Conservation (phyloP, 2,888 invertebrate species). For the Nipponacmea schrenckii region DNA sequence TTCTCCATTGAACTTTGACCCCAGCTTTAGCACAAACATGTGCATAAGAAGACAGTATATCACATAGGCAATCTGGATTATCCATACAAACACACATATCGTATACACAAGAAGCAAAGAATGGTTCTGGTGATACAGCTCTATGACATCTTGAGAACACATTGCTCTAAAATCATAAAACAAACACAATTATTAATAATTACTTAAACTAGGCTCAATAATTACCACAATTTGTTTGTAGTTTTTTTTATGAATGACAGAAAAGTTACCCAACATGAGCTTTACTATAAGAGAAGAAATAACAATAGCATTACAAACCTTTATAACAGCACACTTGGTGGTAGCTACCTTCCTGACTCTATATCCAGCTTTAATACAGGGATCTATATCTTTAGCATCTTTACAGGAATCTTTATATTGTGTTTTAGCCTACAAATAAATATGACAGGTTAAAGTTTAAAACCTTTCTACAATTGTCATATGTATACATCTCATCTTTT, state of each 20-base stretch:
- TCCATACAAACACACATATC: slow-evolving; percentile 65
- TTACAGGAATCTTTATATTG: slow-evolving; percentile 39
- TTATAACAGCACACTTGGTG: slow-evolving; percentile 57
- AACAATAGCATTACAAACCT: slow-evolving; percentile 38
- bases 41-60: slow-evolving; percentile 62
- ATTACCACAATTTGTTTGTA: not conserved
- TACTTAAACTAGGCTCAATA: not conserved
- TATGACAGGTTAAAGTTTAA: too few species aligned
- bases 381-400: slow-evolving; percentile 55
- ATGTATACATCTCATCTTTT: too few species aligned
- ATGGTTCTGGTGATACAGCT: slow-evolving; percentile 59
- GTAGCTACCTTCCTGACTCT: slow-evolving; percentile 48
- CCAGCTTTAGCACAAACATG: slow-evolving; percentile 62
- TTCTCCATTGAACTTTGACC: slow-evolving; percentile 61
- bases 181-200: not conserved
- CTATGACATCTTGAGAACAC: slow-evolving; percentile 61
- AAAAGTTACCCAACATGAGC: not conserved
- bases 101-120: slow-evolving; percentile 64
- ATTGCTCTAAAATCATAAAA: slow-evolving; percentile 49
- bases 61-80: slow-evolving; percentile 61
- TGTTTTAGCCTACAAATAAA: slow-evolving; percentile 32
- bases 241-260: not conserved
- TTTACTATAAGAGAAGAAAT: not conserved
- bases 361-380: slow-evolving; percentile 54
- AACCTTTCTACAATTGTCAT: too few species aligned